These are phyloP conservation scores for Eristalinus aeneus DNA, from an alignment of 2,888 invertebrate species.

Conservation along the genomic window DNA sequence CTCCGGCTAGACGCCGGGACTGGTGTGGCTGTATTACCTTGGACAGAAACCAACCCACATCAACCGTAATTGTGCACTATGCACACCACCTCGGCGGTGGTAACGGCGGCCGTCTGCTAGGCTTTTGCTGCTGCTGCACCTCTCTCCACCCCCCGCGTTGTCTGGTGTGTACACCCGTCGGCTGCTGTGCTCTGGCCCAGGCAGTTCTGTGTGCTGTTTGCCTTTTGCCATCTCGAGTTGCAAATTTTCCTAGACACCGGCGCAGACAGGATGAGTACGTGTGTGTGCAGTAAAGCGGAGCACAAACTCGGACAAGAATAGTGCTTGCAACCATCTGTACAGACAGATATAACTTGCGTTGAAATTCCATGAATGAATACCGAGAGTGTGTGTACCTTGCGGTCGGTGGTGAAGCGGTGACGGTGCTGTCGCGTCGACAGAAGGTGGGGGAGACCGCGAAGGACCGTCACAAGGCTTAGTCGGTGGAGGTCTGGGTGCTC, in stretches of 20 bases:
- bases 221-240: slow-evolving; percentile 61
- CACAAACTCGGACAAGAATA: slow-evolving; percentile 29
- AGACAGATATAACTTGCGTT: slow-evolving; percentile 24
- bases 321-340: not conserved
- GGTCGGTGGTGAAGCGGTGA: slow-evolving; percentile 8
- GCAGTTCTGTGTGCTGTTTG: slow-evolving; percentile 47
- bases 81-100: slow-evolving; percentile 32
- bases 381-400: slow-evolving; percentile 45
- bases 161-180: not conserved
- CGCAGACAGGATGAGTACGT: slow-evolving; percentile 54
- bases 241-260: slow-evolving; percentile 65
- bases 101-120: slow-evolving; percentile 45
- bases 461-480: slow-evolving; percentile 36
- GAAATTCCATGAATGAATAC: slow-evolving; percentile 67
- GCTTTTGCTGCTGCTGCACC: not conserved
- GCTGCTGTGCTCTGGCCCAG: not conserved
- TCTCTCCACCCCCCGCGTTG: not conserved
- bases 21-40: slow-evolving; percentile 42
- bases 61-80: slow-evolving; percentile 46
- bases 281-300: not conserved
- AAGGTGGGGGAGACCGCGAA: not conserved
- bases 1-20: slow-evolving; percentile 63
- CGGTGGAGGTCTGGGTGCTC: slow-evolving; percentile 34
- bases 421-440: not conserved
- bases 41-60: slow-evolving; percentile 56